Conservation (phyloP, 2,797 vertebrate genomes). For the Loriculus beryllinus region DNA sequence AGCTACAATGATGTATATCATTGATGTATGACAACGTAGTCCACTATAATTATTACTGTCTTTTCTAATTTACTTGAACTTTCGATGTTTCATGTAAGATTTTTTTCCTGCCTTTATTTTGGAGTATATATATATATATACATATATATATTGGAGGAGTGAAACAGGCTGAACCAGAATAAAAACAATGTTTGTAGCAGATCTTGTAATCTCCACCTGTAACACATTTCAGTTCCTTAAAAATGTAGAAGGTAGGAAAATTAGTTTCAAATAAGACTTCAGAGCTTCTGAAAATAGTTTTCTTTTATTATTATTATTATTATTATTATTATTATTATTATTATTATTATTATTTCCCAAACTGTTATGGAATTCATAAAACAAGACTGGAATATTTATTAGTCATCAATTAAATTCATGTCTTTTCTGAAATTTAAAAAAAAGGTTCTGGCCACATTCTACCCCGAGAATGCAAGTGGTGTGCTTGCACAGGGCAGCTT, state of each 20-base stretch:
- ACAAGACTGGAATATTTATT: neutral
- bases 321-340: neutral
- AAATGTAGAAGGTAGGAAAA: neutral
- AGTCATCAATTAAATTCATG: neutral
- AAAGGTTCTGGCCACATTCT: neutral
- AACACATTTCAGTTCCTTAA: neutral
- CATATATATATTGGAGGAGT: neutral
- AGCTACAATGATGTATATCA: neutral
- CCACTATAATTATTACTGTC: neutral
- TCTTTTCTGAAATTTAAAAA: neutral
- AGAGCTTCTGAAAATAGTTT: neutral
- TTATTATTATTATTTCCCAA: neutral
- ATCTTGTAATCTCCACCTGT: neutral
- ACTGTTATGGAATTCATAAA: neutral
- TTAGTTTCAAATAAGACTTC: neutral
- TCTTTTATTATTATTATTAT: neutral
- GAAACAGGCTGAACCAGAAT: neutral
- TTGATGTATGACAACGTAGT: neutral
- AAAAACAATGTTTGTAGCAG: neutral
- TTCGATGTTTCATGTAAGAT: neutral
- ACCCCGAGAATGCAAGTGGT: neutral
- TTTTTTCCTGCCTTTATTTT: neutral
- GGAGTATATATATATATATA: neutral
- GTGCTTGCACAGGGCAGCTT: neutral
- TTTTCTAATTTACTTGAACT: neutral